These are phyloP conservation scores for Cyclina sinensis DNA, from an alignment of 1,140 invertebrate species.

Conservation along the genomic window DNA sequence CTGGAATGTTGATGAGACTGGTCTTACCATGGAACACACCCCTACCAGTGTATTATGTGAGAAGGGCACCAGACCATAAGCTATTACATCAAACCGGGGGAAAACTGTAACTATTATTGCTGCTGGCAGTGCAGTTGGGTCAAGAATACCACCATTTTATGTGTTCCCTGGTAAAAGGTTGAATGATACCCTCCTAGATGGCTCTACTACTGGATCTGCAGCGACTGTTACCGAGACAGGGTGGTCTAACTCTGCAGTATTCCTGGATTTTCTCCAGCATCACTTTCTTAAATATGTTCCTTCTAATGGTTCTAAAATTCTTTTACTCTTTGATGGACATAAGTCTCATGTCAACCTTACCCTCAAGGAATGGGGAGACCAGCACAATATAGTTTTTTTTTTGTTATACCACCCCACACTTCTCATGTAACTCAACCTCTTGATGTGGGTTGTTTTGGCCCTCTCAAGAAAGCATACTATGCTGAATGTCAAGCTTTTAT, in stretches of 20 bases:
- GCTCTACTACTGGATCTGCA: conserved; percentile 27
- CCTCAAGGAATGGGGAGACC: conserved; percentile 29
- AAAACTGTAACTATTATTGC: conserved; percentile 85
- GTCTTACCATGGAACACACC: conserved; percentile 83
- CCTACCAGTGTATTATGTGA: conserved; percentile 44
- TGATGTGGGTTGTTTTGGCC: conserved; percentile 43
- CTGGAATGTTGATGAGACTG: conserved; percentile 87
- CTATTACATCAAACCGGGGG: conserved; percentile 83
- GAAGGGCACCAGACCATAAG: conserved; percentile 67
- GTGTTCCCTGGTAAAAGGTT: conserved; percentile 84
- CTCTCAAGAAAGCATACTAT: conserved; percentile 28
- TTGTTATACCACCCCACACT: conserved; percentile 41
- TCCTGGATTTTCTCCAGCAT: conserved; percentile 42
- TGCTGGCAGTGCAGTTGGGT: conserved; percentile 84
- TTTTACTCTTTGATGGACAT: conserved; percentile 49
- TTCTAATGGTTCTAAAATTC: not conserved
- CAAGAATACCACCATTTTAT: conserved; percentile 83
- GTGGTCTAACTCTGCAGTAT: conserved; percentile 61
- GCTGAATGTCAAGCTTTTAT: conserved; percentile 38
- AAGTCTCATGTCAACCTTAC: conserved; percentile 48
- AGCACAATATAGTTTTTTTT: conserved; percentile 21
- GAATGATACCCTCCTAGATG: conserved; percentile 75
- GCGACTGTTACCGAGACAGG: conserved; percentile 47
- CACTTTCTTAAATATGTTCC: conserved; percentile 40
- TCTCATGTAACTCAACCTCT: conserved; percentile 26